Conservation (phyloP, 2,797 vertebrate genomes). For the Pithecia hirsuta region DNA sequence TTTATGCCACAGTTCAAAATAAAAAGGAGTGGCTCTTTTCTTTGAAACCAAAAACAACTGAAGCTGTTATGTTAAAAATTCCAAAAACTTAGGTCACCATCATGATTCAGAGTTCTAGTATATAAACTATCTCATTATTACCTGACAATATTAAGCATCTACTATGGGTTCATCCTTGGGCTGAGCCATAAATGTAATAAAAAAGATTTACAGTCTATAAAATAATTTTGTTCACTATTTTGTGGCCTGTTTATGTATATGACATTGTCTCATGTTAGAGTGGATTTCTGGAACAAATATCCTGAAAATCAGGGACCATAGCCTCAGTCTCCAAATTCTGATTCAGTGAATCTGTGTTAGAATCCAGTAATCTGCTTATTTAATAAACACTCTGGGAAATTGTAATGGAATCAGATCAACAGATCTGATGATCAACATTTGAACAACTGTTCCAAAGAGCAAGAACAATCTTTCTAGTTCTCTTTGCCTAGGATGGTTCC, state of each 20-base stretch:
- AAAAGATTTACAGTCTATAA: background rate
- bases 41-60: slow-evolving; percentile 29
- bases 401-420: background rate
- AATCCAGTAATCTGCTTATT: background rate
- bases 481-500: background rate
- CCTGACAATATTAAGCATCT: background rate
- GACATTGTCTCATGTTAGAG: background rate
- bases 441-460: background rate
- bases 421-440: background rate
- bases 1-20: slow-evolving; percentile 2
- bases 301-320: background rate
- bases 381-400: background rate
- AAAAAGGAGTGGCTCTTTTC: background rate
- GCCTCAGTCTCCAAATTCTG: background rate
- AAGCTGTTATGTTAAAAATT: slow-evolving; percentile 31
- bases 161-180: background rate
- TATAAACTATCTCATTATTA: background rate
- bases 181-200: background rate
- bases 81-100: background rate
- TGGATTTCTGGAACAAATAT: background rate
- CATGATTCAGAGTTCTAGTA: background rate
- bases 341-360: background rate
- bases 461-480: background rate
- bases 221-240: background rate
- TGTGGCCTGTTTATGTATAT: background rate